A percentile compares a stretch with the other conserved stretches of the same genome.
Conservation (phyloP, 2,113 vertebrate genomes). For the Oreotrochilus melanogaster region DNA sequence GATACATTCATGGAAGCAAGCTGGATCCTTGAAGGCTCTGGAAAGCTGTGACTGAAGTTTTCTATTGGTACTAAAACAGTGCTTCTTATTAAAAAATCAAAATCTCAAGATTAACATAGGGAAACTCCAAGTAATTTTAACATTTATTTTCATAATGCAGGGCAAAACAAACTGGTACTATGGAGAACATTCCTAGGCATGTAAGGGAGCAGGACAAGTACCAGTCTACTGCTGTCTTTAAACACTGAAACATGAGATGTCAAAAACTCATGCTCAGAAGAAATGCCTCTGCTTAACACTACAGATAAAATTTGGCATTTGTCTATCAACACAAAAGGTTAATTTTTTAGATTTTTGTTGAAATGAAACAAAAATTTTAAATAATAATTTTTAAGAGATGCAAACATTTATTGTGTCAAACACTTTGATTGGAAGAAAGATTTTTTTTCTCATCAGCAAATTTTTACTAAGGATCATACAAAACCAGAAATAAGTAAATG, state of each 20-base stretch:
- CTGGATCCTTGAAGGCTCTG: constrained; percentile 31
- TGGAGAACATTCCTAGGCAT: not conserved
- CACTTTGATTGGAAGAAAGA: not conserved
- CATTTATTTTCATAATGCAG: not conserved
- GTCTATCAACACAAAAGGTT: not conserved
- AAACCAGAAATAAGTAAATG: not conserved
- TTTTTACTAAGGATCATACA: not conserved
- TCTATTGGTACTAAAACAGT: not conserved
- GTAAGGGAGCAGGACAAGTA: not conserved
- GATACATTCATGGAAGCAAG: constrained; percentile 43
- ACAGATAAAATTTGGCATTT: not conserved
- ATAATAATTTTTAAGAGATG: not conserved
- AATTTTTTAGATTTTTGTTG: not conserved
- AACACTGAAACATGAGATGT: not conserved
- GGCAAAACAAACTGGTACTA: not conserved
- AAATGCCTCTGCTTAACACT: not conserved
- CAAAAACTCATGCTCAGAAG: not conserved
- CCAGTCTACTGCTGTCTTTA: not conserved
- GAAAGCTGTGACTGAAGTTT: constrained; percentile 38
- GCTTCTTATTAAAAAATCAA: not conserved
- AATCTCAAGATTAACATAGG: not conserved
- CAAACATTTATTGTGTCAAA: not conserved
- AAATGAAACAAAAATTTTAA: not conserved
- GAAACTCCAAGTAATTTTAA: not conserved
- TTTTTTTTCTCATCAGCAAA: not conserved